phyloP scores from a whole-genome alignment of 2,797 vertebrate species.

The Alectoris magna region DNA sequence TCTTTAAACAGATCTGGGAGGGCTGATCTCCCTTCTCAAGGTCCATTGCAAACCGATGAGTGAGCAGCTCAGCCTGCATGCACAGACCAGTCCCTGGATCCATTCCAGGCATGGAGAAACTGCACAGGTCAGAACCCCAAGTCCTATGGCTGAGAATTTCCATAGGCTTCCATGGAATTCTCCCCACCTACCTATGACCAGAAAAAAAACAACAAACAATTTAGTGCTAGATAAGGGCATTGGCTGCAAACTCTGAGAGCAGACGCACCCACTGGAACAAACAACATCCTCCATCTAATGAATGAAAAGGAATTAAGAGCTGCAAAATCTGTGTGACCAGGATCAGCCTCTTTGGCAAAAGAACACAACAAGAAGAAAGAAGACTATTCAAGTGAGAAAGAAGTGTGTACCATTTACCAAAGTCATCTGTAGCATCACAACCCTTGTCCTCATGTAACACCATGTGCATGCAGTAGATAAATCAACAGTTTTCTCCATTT shows the following conservation, averaged over 20 bases:
- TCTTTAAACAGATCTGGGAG: neutral
- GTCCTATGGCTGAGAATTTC: neutral
- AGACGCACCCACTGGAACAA: neutral
- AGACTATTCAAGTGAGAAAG: neutral
- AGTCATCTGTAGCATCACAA: neutral
- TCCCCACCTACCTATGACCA: accelerated
- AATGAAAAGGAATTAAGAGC: neutral
- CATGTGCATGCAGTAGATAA: neutral
- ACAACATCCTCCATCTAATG: neutral
- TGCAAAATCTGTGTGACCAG: neutral
- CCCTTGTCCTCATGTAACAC: neutral
- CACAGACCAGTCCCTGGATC: neutral
- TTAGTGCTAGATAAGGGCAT: neutral
- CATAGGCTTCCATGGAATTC: neutral
- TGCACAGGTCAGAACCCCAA: neutral
- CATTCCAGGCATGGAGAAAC: accelerated
- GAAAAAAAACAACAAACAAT: neutral
- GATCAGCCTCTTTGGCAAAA: neutral
- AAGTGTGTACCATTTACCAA: neutral
- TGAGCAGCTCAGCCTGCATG: neutral
- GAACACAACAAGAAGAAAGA: neutral
- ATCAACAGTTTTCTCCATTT: neutral
- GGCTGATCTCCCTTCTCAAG: neutral
- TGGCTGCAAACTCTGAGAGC: neutral
- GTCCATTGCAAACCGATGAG: neutral